Evolutionary conservation across 2,888 invertebrate species (phyloP), one percentile per base, ranked within the genome.

Genomic region (Pecten maximus): DNA sequence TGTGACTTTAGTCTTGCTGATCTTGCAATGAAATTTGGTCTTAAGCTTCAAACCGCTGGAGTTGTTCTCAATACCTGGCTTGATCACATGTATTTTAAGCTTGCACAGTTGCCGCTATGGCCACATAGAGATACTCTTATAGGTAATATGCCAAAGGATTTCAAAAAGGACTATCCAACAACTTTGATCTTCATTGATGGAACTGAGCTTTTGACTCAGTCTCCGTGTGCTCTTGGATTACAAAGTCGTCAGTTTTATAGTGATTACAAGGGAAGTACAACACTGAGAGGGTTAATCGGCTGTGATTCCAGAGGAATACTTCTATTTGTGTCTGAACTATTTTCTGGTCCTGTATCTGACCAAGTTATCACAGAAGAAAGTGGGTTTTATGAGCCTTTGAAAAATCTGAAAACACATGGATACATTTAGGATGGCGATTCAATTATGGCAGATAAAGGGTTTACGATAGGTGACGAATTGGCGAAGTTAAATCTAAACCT

Each of bases 221-320:
- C 87, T 40, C 92, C 91, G 48, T 87, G 39, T 40, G 87, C 91
- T 35, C 44, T 92, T 4, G 40, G 50, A 50, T 35, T 40, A 19
- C 92, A 92, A 48, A 92, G 91, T 87, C 92, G n/a, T n/a, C n/a
- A 93, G 60, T 90, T 60, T 74, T 92, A 93, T 87, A 91, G 90
- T 12, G 93, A 93, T 54, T 93, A 92, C 60, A 93, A 93, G 54
- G 92, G 90, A 23, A 40, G 48, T 28, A 92, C 90, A 89, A 35
- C 92, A 54, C 48, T 92, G 23, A 93, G 91, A 87, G 89, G 89
- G 2, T 54, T 92, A 15, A 89, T 91, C 19, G 90, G 92, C 40
- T 88, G 89, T 86, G 92, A 93, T 54, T 91, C 91, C 16, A 60
- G 91, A 50, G 93, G 91, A 23, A 92, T 91, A 1, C 88, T 91